Conservation (phyloP, 2,888 invertebrate genomes). For the Microctonus aethiopoides region DNA sequence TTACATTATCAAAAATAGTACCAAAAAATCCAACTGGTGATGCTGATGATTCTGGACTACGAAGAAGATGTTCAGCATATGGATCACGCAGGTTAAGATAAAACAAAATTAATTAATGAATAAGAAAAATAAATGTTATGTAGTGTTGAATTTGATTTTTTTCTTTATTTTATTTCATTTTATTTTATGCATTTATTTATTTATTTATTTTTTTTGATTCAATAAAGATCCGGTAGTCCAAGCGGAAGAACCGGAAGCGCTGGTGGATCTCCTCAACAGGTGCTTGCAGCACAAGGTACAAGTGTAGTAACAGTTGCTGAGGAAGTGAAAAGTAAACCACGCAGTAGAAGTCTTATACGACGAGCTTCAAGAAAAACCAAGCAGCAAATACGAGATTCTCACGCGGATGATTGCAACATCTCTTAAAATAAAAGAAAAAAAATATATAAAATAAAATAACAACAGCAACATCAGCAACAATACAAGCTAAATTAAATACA, state of each 20-base stretch:
- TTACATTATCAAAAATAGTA: constrained; percentile 80
- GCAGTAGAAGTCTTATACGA: constrained; percentile 81
- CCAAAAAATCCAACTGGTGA: constrained; percentile 69
- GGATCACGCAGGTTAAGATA: constrained; percentile 65
- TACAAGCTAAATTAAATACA: no score
- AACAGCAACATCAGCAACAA: no score
- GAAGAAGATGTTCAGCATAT: constrained; percentile 81
- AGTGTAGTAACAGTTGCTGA: constrained; percentile 62
- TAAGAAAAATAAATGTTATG: not conserved
- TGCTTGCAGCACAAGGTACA: constrained; percentile 58
- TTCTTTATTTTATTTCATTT: not conserved
- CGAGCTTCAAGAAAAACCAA: constrained; percentile 83
- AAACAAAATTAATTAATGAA: not conserved
- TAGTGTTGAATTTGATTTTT: no score
- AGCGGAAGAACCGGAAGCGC: constrained; percentile 58
- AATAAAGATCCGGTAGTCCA: constrained; percentile 58
- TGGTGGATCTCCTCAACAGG: constrained; percentile 56
- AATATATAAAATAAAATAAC: constrained; percentile 7
- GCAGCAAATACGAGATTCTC: constrained; percentile 80
- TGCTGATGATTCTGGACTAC: constrained; percentile 73
- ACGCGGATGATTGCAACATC: constrained; percentile 78
- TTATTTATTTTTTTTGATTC: not conserved
- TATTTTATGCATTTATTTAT: not conserved
- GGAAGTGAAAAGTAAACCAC: constrained; percentile 72
- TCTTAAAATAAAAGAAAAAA: constrained; percentile 68